These are phyloP conservation scores for Echinops telfairi DNA, from an alignment of 2,113 vertebrate genomes.

Conservation along the genomic window DNA sequence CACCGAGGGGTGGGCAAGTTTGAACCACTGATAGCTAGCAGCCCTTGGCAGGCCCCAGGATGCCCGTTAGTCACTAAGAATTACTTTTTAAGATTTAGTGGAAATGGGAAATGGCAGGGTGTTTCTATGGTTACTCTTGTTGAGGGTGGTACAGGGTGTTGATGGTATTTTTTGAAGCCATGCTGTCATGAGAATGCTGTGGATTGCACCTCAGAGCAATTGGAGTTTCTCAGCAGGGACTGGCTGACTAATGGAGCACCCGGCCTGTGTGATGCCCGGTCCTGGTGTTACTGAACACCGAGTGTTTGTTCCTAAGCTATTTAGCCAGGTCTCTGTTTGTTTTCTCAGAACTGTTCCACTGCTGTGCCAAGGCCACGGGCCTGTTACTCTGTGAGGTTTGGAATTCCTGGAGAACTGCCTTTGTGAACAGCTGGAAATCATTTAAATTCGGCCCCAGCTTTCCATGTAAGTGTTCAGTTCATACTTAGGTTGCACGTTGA, in stretches of 20 bases:
- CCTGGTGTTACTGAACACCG: not conserved
- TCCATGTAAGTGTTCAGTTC: conserved; percentile 84
- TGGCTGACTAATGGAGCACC: not conserved
- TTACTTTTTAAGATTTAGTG: no score
- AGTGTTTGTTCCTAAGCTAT: not conserved
- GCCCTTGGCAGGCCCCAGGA: no score
- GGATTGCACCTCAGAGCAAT: not conserved
- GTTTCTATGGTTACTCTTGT: no score
- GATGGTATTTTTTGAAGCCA: not conserved
- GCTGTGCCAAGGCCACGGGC: conserved; percentile 84
- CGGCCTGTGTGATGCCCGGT: not conserved
- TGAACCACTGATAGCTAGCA: no score
- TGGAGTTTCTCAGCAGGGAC: not conserved
- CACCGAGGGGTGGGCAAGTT: no score
- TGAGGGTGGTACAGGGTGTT: not conserved
- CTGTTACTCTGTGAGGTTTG: conserved; percentile 87
- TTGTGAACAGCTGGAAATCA: conserved; percentile 84
- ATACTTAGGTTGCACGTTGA: not conserved
- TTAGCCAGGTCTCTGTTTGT: conserved; percentile 18
- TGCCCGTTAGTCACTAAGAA: not conserved
- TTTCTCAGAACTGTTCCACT: conserved; percentile 82
- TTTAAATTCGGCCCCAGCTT: conserved; percentile 84
- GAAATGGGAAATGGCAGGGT: no score
- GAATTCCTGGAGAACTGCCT: conserved; percentile 88
- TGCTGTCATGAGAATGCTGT: not conserved